Evolutionary conservation across 2,113 vertebrate species (phyloP).

Genomic region (Vicugna pacos): DNA sequence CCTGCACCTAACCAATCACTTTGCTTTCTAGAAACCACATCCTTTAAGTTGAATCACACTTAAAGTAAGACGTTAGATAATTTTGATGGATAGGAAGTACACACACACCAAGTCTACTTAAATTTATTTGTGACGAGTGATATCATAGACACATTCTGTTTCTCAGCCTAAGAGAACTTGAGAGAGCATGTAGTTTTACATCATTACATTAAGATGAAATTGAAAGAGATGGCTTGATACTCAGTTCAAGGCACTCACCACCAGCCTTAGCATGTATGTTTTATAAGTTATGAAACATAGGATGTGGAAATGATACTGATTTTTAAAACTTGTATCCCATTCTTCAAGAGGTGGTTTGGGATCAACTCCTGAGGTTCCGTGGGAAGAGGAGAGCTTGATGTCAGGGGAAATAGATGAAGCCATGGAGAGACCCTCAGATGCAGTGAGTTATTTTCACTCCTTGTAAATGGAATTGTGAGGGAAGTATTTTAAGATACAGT

Average conservation of each 20-base stretch:
- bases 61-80: not conserved
- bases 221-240: not conserved
- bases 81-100: not conserved
- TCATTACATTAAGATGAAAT: not conserved
- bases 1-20: not conserved
- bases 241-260: not conserved
- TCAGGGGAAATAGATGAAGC: not conserved
- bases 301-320: not conserved
- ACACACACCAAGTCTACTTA: not conserved
- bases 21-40: not conserved
- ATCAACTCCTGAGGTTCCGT: not conserved
- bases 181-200: not conserved
- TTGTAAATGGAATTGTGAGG: conserved; percentile 13
- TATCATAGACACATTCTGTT: not conserved
- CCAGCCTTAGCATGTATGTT: not conserved
- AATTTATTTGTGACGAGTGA: not conserved
- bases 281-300: conserved; percentile 6
- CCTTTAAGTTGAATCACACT: not conserved
- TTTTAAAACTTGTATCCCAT: conserved; percentile 45
- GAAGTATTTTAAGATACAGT: not conserved
- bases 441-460: conserved; percentile 27
- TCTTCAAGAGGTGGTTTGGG: not conserved
- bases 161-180: conserved; percentile 13
- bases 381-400: not conserved
- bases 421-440: not conserved